Conservation (phyloP, 2,797 vertebrate species). For the Oryzias dopingdopingensis region DNA sequence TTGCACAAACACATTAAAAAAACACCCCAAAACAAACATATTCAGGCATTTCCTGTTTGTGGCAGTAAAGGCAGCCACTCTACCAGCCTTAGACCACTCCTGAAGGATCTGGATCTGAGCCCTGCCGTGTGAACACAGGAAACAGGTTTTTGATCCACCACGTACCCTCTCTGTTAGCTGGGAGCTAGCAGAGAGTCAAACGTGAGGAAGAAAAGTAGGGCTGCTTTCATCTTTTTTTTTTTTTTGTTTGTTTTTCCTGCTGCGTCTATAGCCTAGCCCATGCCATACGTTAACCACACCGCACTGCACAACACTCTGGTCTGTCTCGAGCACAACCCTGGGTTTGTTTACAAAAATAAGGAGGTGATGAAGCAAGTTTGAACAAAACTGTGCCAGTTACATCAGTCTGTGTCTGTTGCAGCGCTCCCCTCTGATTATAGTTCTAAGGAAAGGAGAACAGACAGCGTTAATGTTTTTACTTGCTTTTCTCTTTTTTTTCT, state of each 20-base stretch:
- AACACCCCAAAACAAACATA: slow-evolving; percentile 13
- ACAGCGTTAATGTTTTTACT: slow-evolving; percentile 36
- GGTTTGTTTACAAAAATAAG: slow-evolving; percentile 74
- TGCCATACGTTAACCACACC: slow-evolving; percentile 65
- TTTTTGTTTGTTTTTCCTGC: slow-evolving; percentile 31
- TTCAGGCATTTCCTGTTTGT: slow-evolving; percentile 41
- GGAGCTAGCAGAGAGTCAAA: slow-evolving; percentile 45
- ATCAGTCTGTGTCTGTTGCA: slow-evolving; percentile 52
- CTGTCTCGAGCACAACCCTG: slow-evolving; percentile 58
- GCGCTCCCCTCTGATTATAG: slow-evolving; percentile 70
- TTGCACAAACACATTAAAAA: slow-evolving; percentile 60
- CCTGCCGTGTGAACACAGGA: slow-evolving; percentile 23
- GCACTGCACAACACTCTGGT: slow-evolving; percentile 55
- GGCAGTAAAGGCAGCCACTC: slow-evolving; percentile 50
- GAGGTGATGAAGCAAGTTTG: slow-evolving; percentile 77
- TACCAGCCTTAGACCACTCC: slow-evolving; percentile 38
- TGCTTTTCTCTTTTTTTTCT: slow-evolving; percentile 33
- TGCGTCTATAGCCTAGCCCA: slow-evolving; percentile 23
- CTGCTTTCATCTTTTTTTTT: slow-evolving; percentile 42
- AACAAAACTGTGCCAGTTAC: slow-evolving; percentile 73
- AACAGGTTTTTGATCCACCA: slow-evolving; percentile 29
- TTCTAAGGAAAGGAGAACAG: slow-evolving; percentile 68
- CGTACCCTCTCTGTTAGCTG: slow-evolving; percentile 39
- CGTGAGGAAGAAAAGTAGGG: slow-evolving; percentile 26
- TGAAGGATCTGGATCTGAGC: slow-evolving; percentile 37